Base-by-base conservation (phyloP, 2,797 vertebrate genomes). In the Chaetodon trifasciatus region DNA sequence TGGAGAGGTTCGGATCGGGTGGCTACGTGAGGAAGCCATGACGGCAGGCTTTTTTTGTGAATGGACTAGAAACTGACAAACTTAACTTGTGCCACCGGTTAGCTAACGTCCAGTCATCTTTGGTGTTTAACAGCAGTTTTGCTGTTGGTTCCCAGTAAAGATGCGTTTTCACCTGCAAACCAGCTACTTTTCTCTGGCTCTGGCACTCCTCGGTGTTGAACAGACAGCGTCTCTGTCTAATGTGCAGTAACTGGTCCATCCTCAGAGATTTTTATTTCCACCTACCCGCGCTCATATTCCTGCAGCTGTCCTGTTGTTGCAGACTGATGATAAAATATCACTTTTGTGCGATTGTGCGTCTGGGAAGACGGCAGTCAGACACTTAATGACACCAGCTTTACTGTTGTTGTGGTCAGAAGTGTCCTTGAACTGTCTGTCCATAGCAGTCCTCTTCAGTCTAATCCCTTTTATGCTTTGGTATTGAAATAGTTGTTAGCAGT, bases 11-110 rank as follows among this genome's bases (percentile, higher is more conserved):
- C 70, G 42, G 55, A n/a, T 32, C 53, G 69, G 66, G 67, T 56
- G 78, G 70, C 53, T 65, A 10, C 21, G 47, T 4, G 67, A 39
- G 23, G 73, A 56, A 81, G 72, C 74, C 66, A 70, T 79, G 68
- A 16, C 64, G 52, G 28, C 15, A 15, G 24, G 28, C 4, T 49
- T 58, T n/a, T n/a, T 40, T 74, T 81, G 39, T 82, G 58, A 85
- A 82, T 82, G 70, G 24, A 86, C 40, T 46, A 68, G 32, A 75
- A 79, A 85, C 61, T 76, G 55, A 74, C 70, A 68, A 86, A 89
- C 80, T 89, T 82, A 77, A 86, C 73, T 87, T 84, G 50, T 78
- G 50, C 44, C 44, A 37, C 70, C 4, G 46, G 57, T 35, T 64
- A 81, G 69, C 70, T 76, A 67, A 13, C 12, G 13, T 60, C 55